Evolutionary conservation across 2,888 invertebrate species (phyloP), one percentile per base, ranked within the genome.

Genomic region (Phaedon cochleariae): DNA sequence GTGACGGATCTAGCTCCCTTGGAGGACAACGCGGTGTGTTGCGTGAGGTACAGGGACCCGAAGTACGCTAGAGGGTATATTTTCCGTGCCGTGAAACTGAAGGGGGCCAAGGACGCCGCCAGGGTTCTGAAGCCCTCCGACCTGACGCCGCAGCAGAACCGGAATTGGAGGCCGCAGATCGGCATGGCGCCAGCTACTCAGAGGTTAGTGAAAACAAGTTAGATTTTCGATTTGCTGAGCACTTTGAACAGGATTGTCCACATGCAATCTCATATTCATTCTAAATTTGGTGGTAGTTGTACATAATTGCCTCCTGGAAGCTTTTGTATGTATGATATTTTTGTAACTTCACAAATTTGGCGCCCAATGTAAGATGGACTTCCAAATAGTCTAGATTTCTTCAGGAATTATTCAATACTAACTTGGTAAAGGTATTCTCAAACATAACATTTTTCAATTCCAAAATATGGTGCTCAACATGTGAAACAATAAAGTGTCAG

Each of bases 1-100:
- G 91, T 94, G 57, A 84, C 86, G 26, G 93, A 91, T 0, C 84
- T 91, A 60, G 84, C 86, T n/a, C 87, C 90, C 7, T 84, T 90
- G 52, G 79, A 84, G 1, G 86, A 85, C 53, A 91, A 91, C 83
- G 79, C 77, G 12, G 89, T 86, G 64, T 85, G 86, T 69, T 91
- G 93, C 80, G 89, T 92, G 2, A 86, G 90, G 61, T 97, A 85
- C 85, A 84, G 89, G 62, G 96, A 97, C 86, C 96, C 96, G 0
- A 85, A 87, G 74, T 97, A 90, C 84, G 85, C 88, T 0, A 86
- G 86, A 2, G 90, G 89, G 75, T 93, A 89, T 82, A 85, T 94
- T 46, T 97, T 94, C 84, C 90, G 91, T n/a, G 91, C 97, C 45
- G 85, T 85, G 18, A 85, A 90, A 61, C 86, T 92, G 34, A 84